A percentile compares a stretch with the other conserved stretches of the same genome.
Conservation (phyloP, 2,113 vertebrate species). For the Panthera tigris region DNA sequence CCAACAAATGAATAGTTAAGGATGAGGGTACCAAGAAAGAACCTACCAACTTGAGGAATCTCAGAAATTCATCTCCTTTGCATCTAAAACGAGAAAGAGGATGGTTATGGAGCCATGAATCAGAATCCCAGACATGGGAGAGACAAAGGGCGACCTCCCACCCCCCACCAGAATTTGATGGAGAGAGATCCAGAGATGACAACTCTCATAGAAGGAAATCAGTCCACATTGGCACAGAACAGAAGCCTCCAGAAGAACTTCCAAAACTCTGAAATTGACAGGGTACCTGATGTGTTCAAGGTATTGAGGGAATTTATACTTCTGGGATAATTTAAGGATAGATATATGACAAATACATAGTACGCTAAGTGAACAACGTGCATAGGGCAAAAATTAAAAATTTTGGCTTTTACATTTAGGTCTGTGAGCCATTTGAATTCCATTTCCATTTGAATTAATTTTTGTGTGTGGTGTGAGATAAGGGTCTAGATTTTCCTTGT, state of each 20-base stretch:
- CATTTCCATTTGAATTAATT: constrained; percentile 4
- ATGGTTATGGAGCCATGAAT: background rate
- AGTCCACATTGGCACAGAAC: background rate
- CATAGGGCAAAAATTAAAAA: background rate
- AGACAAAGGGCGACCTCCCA: background rate
- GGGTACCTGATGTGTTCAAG: background rate
- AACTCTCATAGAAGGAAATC: background rate
- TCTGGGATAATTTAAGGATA: background rate
- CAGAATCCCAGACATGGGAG: background rate
- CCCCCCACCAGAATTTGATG: background rate
- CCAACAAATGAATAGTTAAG: background rate
- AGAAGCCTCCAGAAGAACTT: background rate
- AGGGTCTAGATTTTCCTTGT: background rate
- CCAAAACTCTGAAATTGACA: background rate
- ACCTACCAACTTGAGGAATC: background rate
- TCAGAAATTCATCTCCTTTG: background rate
- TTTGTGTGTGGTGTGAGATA: background rate
- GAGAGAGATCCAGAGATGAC: background rate
- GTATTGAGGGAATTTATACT: background rate
- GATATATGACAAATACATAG: background rate
- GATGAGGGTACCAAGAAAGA: background rate
- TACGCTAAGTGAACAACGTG: background rate
- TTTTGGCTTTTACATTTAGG: background rate
- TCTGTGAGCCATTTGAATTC: background rate
- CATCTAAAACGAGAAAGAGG: background rate